Evolutionary conservation across 2,113 vertebrate species (phyloP), one percentile per base, ranked within the genome.

Genomic region (Apus apus): DNA sequence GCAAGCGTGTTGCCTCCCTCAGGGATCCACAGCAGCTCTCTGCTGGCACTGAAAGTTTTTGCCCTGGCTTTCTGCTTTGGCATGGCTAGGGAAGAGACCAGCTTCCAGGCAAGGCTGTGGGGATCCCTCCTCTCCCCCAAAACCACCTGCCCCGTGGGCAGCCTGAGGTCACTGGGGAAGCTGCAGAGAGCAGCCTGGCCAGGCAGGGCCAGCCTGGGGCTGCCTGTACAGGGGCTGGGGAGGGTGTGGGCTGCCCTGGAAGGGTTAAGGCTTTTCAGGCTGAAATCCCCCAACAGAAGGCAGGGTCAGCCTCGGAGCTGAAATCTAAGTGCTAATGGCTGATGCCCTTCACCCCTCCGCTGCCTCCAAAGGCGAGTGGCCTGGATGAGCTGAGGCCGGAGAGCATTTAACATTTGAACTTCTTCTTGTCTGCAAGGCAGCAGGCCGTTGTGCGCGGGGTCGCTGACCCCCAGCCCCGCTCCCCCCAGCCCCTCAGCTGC

Each of bases 331-430:
- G 97, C 98, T 98, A 98, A 98, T 98, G 98, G 98, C 96, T 96
- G 97, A 96, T 97, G 98, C 97, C 97, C 97, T 98, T 97, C 98
- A 97, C 96, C 98, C 97, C 70, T 43, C 85, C 58, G 71, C 95
- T 56, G 95, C 94, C 76, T 92, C 84, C 89, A 76, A 91, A 91
- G 85, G 86, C 90, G 66, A 95, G 92, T 90, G 94, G 75, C 93
- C 95, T 95, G 96, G 95, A 89, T 94, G 95, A 97, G 95, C 96
- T 21, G 65, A 70, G 96, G 95, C 96, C 90, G 84, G 82, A 97
- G 97, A 98, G 95, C 98, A 89, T 98, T 98, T 98, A 98, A 98
- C 98, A 98, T 98, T 98, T 98, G 98, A 98, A 98, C 98, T 97
- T 98, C 97, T 97, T 87, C 96, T 93, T 89, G 93, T 90, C 96